Base-by-base conservation (phyloP, 1,140 invertebrate species). In the Formica selysi region DNA sequence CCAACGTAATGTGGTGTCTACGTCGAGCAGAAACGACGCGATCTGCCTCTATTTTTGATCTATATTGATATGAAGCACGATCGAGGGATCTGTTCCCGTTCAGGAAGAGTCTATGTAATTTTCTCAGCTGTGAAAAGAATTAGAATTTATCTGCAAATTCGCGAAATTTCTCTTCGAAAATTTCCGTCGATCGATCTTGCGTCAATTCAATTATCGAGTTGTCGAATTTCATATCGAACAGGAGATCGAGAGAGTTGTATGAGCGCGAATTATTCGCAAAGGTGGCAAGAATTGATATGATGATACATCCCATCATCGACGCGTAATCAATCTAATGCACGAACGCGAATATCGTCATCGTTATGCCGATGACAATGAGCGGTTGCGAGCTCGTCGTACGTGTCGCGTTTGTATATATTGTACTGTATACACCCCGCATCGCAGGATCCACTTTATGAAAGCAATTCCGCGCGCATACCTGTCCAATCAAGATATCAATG, bases 281-380 rank as follows among this genome's bases (percentile, higher is more conserved):
- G 59, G 65, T 84, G 57, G 57, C 71, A 36, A 41, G 59, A 61
- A 86, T 80, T 51, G 83, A 88, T 88, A 87, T 79, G 54, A 79
- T 54, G 74, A 32, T 36, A 76, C 11, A n/a, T 36, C 13, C 62
- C 57, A 76, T 36, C 48, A 85, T 85, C 81, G 61, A 64, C 38
- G 62, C 41, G 85, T 44, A 86, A 86, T 89, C 76, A 86, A 90
- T 89, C 88, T 87, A 79, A 84, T 86, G 67, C 85, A 61, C 48
- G 74, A 61, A 68, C 38, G 74, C 78, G 76, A 76, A 80, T 86
- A 89, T 83, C 87, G 44, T 26, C 76, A 48, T 74, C 70, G 78
- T 36, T 61, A 70, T 80, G 57, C 61, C 62, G 26, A 62, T 38
- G 61, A 89, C 83, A 88, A 86, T 76, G 61, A 80, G 29, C 62